Evolutionary conservation across 2,113 vertebrate genomes (phyloP), one percentile per base, ranked within the genome.

Genomic region (Boulengeromyrus knoepffleri): DNA sequence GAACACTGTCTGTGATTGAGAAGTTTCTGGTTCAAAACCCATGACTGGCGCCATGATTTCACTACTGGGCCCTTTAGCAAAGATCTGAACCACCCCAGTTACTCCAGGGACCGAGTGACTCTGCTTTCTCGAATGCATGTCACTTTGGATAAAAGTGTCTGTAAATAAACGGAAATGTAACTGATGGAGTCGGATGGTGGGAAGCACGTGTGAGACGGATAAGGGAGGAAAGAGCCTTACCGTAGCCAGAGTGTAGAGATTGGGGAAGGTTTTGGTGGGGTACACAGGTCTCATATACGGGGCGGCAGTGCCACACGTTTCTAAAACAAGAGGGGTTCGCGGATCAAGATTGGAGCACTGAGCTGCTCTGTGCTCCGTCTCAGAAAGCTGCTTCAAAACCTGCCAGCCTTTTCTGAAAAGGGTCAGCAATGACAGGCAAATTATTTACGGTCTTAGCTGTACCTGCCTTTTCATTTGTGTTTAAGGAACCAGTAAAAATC

Each of bases 181-280:
- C 0, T 0, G 58, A 66, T 10, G 24, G 58, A n/a, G 58, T 36
- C 31, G 0, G 70, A 36, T 17, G 36, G 1, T 77, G 70, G 19
- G 39, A 24, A 39, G 7, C 80, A 3, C 17, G 13, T 21, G 6
- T 9, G 39, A 24, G 5, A 47, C 0, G 77, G 31, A 21, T 13
- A 12, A 15, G 21, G 39, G 19, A 62, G 50, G 36, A 7, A 5
- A 27, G 42, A 89, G 21, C 87, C 97, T 96, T 93, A 99, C 99
- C 21, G 99, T 99, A 88, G 98, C 98, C 45, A 99, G 94, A 0
- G 98, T 99, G 92, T 99, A 99, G 88, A 99, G 93, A 88, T 99
- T 99, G 1, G 99, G 99, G 91, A 99, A 99, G 0, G 99, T 99
- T 95, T 99, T 99, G 0, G 98, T 96, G 0, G 99, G 99, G 93